Evolutionary conservation across 2,888 invertebrate genomes (phyloP), one percentile per base, ranked within the genome.

Genomic region (Tachystola acroxantha): DNA sequence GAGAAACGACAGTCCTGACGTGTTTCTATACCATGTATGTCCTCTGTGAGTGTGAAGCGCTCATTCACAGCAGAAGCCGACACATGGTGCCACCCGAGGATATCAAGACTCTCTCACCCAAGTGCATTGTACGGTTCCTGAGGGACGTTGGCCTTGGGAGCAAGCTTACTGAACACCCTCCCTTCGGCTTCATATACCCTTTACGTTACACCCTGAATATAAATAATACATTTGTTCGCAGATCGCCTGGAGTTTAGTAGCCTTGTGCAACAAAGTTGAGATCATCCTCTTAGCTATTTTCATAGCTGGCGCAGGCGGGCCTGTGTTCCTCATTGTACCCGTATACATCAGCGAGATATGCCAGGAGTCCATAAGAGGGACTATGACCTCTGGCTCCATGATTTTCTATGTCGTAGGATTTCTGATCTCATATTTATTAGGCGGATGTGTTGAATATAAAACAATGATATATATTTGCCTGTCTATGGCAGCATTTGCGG

Each of bases 321-420:
- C 66, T 0, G 45, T 57, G 0, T 60, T 71, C 32, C 42, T 79
- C 0, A 53, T 72, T 1, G 57, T 64, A 0, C 67, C 73, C 0
- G 63, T 82, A 2, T 80, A 53, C 44, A 48, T 78, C 27, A 61
- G 73, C 16, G 84, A 84, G 45, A 62, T 78, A 19, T 70, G 73
- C 36, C 66, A 78, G 34, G 72, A 80, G 31, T 72, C 70, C 1
- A 66, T 82, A 11, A 50, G 82, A 12, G 84, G 81, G 0, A 54
- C 60, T 1, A 58, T 84, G 65, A 68, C 71, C 0, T 60, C 80
- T 1, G 57, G 63, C 0, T 42, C 64, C 0, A 57, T 76, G 39
- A 56, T 24, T 4, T 24, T 24, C 24, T 24, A 24, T n/a, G 62
- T 60, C 0, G 22, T 77, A 0, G 84, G 84, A 0, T 60, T 70